Evolutionary conservation across 1,140 invertebrate genomes (phyloP), one percentile per base, ranked within the genome.

Genomic region (Bombus pyrosoma): DNA sequence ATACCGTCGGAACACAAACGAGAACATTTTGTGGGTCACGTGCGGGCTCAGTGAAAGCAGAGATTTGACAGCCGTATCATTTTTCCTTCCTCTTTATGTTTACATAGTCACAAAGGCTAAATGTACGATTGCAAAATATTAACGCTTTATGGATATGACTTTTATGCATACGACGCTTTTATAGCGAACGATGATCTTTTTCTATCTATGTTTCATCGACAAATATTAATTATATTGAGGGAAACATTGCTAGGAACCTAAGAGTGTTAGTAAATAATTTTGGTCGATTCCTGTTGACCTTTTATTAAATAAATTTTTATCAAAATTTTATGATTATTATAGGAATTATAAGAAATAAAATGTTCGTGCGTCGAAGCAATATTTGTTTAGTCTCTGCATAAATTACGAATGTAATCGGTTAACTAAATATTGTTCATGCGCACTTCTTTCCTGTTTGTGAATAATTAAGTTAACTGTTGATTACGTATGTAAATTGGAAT

Each of bases 31-130:
- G 57, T 87, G 78, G 89, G 88, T 87, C 89, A 90, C 66, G 74
- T 66, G 79, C 82, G 85, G 39, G 59, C 77, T 57, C 82, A 90
- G 89, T 90, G 88, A 90, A 90, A 87, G 89, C 86, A 80, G 78
- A 90, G 82, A 90, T 90, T 90, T 90, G 88, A 90, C 89, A 90
- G 74, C 78, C 78, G 66, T 74, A 90, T 89, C 88, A 89, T 87
- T 89, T 79, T 86, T 69, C 81, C 68, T 37, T 47, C 64, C 84
- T 85, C 85, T 81, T 78, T 41, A 43, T 34, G 47, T 41, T 64
- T 37, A 59, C 37, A 15, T 6, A 47, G 41, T 12, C 18, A 10
- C 39, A n/a, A n/a, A 41, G 18, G 12, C 12, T 28, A 28, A 72
- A 41, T 15, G 22, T 32, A 13, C 18, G 34, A 34, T 39, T 34